Percentiles rank a stretch among this genome's conserved stretches.
Conservation (phyloP, 2,113 vertebrate genomes). For the Circaetus cinerascens region DNA sequence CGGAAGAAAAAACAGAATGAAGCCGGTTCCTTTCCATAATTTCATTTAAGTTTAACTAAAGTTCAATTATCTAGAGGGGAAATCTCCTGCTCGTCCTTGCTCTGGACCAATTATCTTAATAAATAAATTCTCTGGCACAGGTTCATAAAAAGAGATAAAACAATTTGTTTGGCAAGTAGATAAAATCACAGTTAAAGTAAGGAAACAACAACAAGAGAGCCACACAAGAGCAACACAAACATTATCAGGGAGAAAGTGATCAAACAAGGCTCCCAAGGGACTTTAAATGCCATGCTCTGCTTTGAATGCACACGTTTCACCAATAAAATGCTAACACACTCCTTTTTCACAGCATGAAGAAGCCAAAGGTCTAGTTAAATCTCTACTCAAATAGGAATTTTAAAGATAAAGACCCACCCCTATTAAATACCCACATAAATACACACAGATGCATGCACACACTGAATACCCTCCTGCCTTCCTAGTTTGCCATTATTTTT, state of each 20-base stretch:
- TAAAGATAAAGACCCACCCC: neutral
- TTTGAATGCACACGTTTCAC: neutral
- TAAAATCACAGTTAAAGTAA: neutral
- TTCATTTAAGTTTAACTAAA: neutral
- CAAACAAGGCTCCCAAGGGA: neutral
- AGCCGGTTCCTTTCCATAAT: neutral
- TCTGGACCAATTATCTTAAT: constrained; percentile 6
- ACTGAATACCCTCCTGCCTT: neutral
- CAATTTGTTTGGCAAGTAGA: neutral
- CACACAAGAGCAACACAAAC: neutral
- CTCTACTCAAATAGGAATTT: neutral
- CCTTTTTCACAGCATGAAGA: neutral
- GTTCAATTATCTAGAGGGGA: neutral
- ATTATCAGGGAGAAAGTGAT: constrained; percentile 22
- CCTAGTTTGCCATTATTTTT: neutral
- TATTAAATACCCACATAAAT: neutral
- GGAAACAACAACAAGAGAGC: neutral
- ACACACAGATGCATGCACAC: neutral
- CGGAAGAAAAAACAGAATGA: neutral
- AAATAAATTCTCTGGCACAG: neutral
- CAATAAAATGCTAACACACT: neutral
- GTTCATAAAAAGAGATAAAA: neutral
- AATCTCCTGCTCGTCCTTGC: neutral
- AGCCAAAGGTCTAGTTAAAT: neutral
- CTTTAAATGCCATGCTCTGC: neutral